Base-by-base conservation (phyloP, 2,797 vertebrate genomes). In the Ptychadena robeensis region DNA sequence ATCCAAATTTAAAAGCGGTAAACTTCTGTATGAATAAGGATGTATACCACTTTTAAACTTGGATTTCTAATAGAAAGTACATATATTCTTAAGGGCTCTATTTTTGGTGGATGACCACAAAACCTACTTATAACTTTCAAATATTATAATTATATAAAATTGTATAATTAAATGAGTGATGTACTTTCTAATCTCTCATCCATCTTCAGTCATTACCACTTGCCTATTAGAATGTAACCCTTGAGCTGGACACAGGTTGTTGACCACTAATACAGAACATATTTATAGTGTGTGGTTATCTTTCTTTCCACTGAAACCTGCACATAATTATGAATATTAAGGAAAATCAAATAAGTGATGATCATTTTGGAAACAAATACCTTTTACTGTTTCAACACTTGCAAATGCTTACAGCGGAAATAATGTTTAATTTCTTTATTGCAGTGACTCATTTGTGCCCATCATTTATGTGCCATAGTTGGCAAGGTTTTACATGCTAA, bases 401-500 rank as follows among this genome's bases (percentile, higher is more conserved):
- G 89, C 86, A 87, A 89, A 88, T 90, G 87, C 90, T 91, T 87
- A 82, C 89, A 89, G 90, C 91, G 91, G 90, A 86, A 87, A 87
- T 86, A 89, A 91, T 90, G 90, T 91, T 88, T 79, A 90, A 91
- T 92, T 88, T 72, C 70, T 92, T 92, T 91, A 92, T 91, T 93
- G 89, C 89, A 89, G 88, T 90, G 87, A 89, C 87, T 93, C 91
- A 88, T 92, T 92, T 92, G 93, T 89, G 92, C 91, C 91, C 92
- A 94, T 93, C 92, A 92, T 94, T 94, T 94, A 91, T 92, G 90
- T 93, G 90, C 90, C 91, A 92, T 92, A 93, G 90, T 92, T 94
- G 94, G 93, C 92, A 93, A 94, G 92, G 90, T 93, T 94, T 94
- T 94, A 94, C 92, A 94, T 93, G 91, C 92, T 94, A 94, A 94